Conservation (phyloP, 1,140 invertebrate genomes). For the Drosophila gunungcola region DNA sequence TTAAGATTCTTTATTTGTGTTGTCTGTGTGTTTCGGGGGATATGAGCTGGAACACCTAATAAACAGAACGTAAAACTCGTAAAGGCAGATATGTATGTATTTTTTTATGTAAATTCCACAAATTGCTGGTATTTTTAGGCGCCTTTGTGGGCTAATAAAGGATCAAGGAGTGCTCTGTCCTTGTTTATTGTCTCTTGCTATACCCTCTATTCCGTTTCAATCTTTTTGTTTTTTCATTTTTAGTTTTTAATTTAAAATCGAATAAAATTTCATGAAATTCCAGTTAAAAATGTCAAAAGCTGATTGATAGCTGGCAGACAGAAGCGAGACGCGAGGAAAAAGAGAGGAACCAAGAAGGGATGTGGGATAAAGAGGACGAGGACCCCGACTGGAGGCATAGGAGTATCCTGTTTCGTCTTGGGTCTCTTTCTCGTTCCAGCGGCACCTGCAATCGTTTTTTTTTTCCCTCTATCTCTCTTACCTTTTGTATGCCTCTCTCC, state of each 20-base stretch:
- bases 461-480: not conserved
- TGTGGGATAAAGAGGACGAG: conserved; percentile 10
- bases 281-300: conserved; percentile 83
- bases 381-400: conserved; percentile 38
- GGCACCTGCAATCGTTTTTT: conserved; percentile 55
- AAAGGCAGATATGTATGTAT: conserved; percentile 61
- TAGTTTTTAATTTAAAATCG: conserved; percentile 79
- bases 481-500: not conserved
- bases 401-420: conserved; percentile 72
- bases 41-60: conserved; percentile 49
- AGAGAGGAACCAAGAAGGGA: not conserved
- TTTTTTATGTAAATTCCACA: conserved; percentile 79
- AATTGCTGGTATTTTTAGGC: conserved; percentile 63
- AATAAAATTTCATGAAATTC: conserved; percentile 82
- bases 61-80: conserved; percentile 53
- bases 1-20: conserved; percentile 77
- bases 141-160: conserved; percentile 57
- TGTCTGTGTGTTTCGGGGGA: conserved; percentile 22
- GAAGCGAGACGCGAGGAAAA: conserved; percentile 25
- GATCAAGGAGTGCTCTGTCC: conserved; percentile 48
- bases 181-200: conserved; percentile 17
- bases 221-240: conserved; percentile 3
- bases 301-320: conserved; percentile 83
- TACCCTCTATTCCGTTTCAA: conserved; percentile 8
- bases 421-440: conserved; percentile 33